A percentile compares a stretch with the other conserved stretches of the same genome.
These are phyloP conservation scores for Urocyon cinereoargenteus DNA, from an alignment of 2,797 vertebrate species.

Conservation along the genomic window DNA sequence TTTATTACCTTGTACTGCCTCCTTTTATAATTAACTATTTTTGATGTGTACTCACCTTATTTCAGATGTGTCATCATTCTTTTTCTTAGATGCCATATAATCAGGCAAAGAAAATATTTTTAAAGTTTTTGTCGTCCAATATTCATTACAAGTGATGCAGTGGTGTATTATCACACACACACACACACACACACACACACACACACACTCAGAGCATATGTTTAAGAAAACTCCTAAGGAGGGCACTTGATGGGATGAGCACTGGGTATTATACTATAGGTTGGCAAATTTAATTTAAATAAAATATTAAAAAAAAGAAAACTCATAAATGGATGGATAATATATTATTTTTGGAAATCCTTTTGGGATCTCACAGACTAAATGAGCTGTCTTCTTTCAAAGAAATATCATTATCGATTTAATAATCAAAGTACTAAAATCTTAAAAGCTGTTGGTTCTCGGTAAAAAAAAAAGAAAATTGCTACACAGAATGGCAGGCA, in stretches of 20 bases:
- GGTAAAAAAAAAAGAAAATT: neutral
- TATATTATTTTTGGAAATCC: neutral
- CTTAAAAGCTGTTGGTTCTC: neutral
- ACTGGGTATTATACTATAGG: no score
- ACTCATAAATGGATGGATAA: neutral
- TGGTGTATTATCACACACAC: neutral
- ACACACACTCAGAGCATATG: neutral
- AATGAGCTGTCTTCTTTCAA: neutral
- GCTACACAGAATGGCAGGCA: neutral
- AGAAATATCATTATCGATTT: neutral
- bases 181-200: neutral
- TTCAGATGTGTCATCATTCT: constrained; percentile 54
- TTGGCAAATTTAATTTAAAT: no score
- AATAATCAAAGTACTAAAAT: neutral
- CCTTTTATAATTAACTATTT: constrained; percentile 70
- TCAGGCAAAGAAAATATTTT: constrained; percentile 51
- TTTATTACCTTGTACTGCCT: constrained; percentile 20
- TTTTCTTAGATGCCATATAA: neutral
- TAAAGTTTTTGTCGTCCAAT: neutral
- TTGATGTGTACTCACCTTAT: neutral
- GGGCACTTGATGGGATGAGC: no score
- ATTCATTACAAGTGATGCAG: neutral
- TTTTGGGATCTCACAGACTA: neutral
- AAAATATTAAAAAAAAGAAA: neutral
- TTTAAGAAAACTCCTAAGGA: neutral